Evolutionary conservation across 2,113 vertebrate genomes (phyloP), one percentile per base, ranked within the genome.

Genomic region (Sinocyclocheilus maitianheensis): DNA sequence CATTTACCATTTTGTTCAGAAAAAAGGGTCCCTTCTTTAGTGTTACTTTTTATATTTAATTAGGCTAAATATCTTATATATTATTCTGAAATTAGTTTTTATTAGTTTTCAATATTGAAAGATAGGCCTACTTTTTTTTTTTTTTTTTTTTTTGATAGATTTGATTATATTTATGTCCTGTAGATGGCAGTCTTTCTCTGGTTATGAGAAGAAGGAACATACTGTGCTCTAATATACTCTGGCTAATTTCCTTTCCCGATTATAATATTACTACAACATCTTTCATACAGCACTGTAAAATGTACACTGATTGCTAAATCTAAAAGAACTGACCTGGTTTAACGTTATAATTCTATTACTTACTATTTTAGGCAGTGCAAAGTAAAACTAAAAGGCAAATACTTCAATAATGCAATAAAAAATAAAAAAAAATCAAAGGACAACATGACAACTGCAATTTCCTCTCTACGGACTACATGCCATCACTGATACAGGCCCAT

Each of bases 151-250:
- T 43, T 20, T 20, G 3, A 8, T 72, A 12, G 16, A 5, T 4
- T 40, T 72, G 0, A 72, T 1, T 5, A 13, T 13, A 10, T 26
- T 65, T 4, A 24, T 82, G 26, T 71, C 80, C 80, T 71, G 46
- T 82, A 82, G 63, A 71, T 82, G 80, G 80, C 65, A 71, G 63
- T 71, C 4, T 82, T 51, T 69, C 18, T 69, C 13, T 26, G 22
- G 80, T 34, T 37, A 71, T 30, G 51, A 48, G 5, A 63, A 13
- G 2, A 65, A 37, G 30, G 13, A 14, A 22, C 40, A 46, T 7
- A 26, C 43, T 9, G 30, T 20, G 18, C 22, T 43, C 20, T 22
- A 43, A 43, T 43, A 40, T 5, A 72, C 34, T 22, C 37, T 72
- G 9, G 1, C 16, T 20, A 9, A 71, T 37, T 72, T 72, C 20